Evolutionary conservation across 2,797 vertebrate species (phyloP), one percentile per base, ranked within the genome.

Genomic region (Pagetopsis macropterus): DNA sequence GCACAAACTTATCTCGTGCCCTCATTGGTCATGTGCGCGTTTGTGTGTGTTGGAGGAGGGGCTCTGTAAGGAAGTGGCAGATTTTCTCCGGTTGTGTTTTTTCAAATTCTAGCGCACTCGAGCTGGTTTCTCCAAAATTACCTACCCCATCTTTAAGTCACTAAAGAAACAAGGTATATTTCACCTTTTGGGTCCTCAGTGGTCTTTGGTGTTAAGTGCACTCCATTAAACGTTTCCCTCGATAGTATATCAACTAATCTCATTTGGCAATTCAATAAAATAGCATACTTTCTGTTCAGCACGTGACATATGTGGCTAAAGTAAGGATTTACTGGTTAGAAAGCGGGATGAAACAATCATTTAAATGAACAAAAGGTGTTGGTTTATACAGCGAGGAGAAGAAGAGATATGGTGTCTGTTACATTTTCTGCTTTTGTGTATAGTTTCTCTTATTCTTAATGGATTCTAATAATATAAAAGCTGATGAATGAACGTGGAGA

Each of bases 121-220:
- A 27, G 23, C 23, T 27, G 23, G 23, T 27, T 27, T 27, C 23
- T 27, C 23, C 23, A 27, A 27, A 27, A 27, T 27, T 27, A 27
- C 23, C 3, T 23, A 23, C 23, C 23, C 23, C 23, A 23, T 23
- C 23, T 23, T 23, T 23, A 23, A 23, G 11, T 64, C 31, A 57
- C 5, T 19, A 69, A 37, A 59, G 70, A 72, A 69, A 65, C 23
- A 58, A 21, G 33, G 33, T 37, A 37, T 37, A 43, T 56, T 43
- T 82, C 55, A 57, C n/a, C 40, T 17, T 67, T 31, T 44, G 43
- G 44, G 46, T 72, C 0, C 2, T 75, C 41, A 48, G 1, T 44
- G 59, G 40, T 70, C 85, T 87, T 85, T 86, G 79, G 76, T 69
- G 75, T 70, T 48, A 17, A 62, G 17, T 77, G 56, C 49, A 57